A percentile compares a stretch with the other conserved stretches of the same genome.
phyloP scores from a whole-genome alignment of 1,140 invertebrate species.

The Lethocerus indicus region DNA sequence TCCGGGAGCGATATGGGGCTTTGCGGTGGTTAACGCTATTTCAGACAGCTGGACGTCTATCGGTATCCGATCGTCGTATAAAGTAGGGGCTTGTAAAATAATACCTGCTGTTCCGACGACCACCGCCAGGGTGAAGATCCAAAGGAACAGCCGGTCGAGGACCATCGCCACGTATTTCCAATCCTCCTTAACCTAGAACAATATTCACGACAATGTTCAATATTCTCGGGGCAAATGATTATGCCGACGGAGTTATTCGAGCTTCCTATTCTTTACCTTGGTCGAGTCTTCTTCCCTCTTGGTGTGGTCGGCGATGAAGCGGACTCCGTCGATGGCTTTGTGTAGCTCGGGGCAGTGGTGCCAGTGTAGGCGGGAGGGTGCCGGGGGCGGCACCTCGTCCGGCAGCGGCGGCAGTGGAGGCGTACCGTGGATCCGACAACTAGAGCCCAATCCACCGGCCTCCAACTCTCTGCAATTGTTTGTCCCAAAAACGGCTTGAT shows the following conservation, averaged over 20 bases:
- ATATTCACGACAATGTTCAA: background rate
- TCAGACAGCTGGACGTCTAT: conserved; percentile 75
- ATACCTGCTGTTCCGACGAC: conserved; percentile 87
- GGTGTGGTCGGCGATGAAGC: conserved; percentile 85
- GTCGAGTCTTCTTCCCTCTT: conserved; percentile 82
- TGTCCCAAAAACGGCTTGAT: too few relatives aligned
- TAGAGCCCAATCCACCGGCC: conserved; percentile 29
- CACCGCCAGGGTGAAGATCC: conserved; percentile 91
- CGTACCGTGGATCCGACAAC: conserved; percentile 43
- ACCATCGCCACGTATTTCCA: conserved; percentile 99
- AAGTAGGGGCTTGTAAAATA: conserved; percentile 77
- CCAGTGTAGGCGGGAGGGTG: conserved; percentile 35
- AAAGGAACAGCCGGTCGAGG: conserved; percentile 86
- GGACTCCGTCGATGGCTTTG: conserved; percentile 79
- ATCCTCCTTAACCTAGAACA: conserved; percentile 70
- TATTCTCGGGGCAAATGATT: too few relatives aligned
- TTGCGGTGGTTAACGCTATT: conserved; percentile 56
- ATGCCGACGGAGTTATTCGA: background rate
- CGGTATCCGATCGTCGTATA: conserved; percentile 79
- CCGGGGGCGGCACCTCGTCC: conserved; percentile 17
- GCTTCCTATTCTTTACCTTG: conserved; percentile 45
- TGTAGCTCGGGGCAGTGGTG: conserved; percentile 80
- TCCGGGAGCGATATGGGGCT: conserved; percentile 33
- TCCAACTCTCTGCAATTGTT: conserved; percentile 31
- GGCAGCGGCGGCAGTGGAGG: conserved; percentile 29